These are phyloP conservation scores for Mohoua ochrocephala DNA, from an alignment of 2,113 vertebrate genomes.

Conservation along the genomic window DNA sequence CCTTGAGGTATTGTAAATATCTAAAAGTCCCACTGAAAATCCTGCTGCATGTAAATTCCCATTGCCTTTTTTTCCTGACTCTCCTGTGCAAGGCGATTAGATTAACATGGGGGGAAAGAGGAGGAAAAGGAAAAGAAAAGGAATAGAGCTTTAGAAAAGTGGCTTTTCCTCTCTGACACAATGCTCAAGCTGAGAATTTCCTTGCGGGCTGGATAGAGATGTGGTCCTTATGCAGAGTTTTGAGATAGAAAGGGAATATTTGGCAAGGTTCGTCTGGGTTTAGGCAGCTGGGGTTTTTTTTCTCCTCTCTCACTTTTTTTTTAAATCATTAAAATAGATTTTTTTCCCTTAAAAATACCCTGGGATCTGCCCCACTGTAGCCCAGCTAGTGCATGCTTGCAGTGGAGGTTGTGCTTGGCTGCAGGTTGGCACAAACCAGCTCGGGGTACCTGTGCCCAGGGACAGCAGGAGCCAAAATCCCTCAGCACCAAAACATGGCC, in stretches of 20 bases:
- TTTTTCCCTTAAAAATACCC: not conserved
- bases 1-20: not conserved
- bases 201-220: not conserved
- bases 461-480: not conserved
- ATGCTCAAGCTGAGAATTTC: not conserved
- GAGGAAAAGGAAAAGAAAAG: not conserved
- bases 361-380: not conserved
- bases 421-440: not conserved
- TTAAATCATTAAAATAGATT: not conserved
- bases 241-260: not conserved
- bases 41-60: not conserved
- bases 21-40: not conserved
- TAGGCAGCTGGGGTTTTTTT: not conserved
- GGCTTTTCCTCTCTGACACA: not conserved
- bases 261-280: not conserved
- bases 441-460: not conserved
- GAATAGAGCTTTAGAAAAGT: not conserved
- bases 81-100: not conserved
- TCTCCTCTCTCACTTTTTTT: too few species aligned
- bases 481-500: accelerated
- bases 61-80: not conserved
- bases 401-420: not conserved
- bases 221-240: not conserved
- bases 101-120: not conserved
- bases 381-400: not conserved